phyloP scores from a whole-genome alignment of 2,888 invertebrate species.

The Automeris io region DNA sequence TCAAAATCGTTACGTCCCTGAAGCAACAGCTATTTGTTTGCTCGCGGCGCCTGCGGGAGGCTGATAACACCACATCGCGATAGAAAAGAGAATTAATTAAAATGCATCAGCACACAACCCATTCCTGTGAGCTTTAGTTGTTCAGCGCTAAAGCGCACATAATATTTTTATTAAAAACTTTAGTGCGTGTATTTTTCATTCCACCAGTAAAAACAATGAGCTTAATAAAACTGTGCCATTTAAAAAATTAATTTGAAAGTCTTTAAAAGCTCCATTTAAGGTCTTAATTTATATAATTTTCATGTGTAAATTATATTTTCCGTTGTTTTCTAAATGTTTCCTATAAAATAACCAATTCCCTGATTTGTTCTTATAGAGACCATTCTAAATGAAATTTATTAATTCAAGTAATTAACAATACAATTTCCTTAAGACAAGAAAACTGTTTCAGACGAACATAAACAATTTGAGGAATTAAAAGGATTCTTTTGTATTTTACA shows the following conservation, averaged over 20 bases:
- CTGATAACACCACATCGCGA: conserved; percentile 70
- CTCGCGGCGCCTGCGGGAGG: conserved; percentile 58
- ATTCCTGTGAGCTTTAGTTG: conserved; percentile 56
- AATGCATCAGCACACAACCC: conserved; percentile 72
- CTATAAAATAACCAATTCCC: conserved; percentile 20
- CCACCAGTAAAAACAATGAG: no score
- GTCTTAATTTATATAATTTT: not conserved
- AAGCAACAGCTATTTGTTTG: conserved; percentile 65
- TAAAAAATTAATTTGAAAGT: no score
- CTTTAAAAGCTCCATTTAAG: no score
- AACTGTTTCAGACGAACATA: conserved; percentile 29
- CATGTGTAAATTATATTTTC: not conserved
- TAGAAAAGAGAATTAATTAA: conserved; percentile 76
- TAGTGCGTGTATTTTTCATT: conserved; percentile 28
- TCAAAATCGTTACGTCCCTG: conserved; percentile 56
- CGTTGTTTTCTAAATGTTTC: not conserved
- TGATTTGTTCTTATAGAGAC: conserved; percentile 39
- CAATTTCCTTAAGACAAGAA: conserved; percentile 30
- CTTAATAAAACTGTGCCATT: not conserved
- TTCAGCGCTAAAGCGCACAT: conserved; percentile 32
- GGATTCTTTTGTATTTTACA: conserved; percentile 19
- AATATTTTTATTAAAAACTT: conserved; percentile 40
- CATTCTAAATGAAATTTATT: conserved; percentile 45
- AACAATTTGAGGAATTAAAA: conserved; percentile 20
- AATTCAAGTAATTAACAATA: conserved; percentile 56